Conservation (phyloP, 2,113 vertebrate genomes). For the Argyrosomus japonicus region DNA sequence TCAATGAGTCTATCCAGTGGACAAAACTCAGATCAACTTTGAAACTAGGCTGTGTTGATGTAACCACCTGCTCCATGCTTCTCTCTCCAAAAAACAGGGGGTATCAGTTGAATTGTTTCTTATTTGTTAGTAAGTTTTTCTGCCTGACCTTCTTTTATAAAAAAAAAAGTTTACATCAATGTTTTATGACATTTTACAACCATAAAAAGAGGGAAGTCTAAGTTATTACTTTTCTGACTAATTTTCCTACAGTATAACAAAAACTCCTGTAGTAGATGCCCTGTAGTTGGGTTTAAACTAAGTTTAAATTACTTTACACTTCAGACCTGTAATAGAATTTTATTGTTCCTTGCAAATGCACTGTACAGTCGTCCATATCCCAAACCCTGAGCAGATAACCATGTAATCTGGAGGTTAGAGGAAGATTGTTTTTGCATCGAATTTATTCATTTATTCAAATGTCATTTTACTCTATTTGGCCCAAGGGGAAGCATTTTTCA, state of each 20-base stretch:
- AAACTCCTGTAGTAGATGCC: not conserved
- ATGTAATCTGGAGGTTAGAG: conserved; percentile 35
- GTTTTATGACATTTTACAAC: not conserved
- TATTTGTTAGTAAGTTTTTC: not conserved
- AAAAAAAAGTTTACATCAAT: not conserved
- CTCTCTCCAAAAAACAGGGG: no score
- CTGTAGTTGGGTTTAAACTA: not conserved
- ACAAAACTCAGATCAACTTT: no score
- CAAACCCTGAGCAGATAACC: conserved; percentile 28
- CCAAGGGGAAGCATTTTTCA: conserved; percentile 4
- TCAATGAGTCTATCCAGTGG: no score
- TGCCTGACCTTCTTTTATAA: not conserved
- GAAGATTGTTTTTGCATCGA: conserved; percentile 55
- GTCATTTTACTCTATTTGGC: conserved; percentile 22
- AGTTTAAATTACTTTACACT: not conserved
- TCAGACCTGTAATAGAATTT: conserved; percentile 5
- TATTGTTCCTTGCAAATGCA: not conserved
- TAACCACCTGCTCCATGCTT: no score
- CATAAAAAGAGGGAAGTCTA: not conserved
- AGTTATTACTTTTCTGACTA: not conserved
- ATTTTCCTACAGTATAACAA: not conserved
- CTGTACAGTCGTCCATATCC: conserved; percentile 4
- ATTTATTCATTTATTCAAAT: conserved; percentile 63
- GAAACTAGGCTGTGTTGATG: no score
- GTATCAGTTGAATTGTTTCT: not conserved